Percentiles rank a stretch among this genome's conserved stretches.
phyloP scores from a whole-genome alignment of 2,888 invertebrate genomes.

The Cylloceria caligata region DNA sequence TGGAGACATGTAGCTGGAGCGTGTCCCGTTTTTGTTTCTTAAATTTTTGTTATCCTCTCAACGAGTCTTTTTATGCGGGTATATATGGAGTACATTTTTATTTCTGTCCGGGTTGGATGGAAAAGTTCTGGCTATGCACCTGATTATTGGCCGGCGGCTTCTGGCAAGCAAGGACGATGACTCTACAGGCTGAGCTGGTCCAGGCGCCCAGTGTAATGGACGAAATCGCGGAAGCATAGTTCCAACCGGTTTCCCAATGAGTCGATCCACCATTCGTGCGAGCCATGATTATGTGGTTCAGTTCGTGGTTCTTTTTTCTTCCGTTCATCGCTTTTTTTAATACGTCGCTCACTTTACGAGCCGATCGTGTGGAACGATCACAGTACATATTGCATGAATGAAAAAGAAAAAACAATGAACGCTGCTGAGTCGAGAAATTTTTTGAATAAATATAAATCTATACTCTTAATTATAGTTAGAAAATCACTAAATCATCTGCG shows the following conservation, averaged over 20 bases:
- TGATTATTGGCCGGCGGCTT: constrained; percentile 38
- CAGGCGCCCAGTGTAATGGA: constrained; percentile 43
- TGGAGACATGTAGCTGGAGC: neutral
- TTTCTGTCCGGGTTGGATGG: neutral
- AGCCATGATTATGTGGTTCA: constrained; percentile 42
- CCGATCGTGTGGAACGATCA: constrained; percentile 41
- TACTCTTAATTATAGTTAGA: neutral
- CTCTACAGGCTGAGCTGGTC: constrained; percentile 36
- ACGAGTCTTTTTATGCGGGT: constrained; percentile 1
- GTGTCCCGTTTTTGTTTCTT: neutral
- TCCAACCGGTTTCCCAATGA: constrained; percentile 55
- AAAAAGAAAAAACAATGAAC: constrained; percentile 3
- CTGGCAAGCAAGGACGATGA: constrained; percentile 45
- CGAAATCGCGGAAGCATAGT: constrained; percentile 62
- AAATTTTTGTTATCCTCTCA: neutral
- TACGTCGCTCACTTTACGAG: constrained; percentile 36
- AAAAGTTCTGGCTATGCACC: constrained; percentile 16
- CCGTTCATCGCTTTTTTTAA: constrained; percentile 32
- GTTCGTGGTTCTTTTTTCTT: constrained; percentile 20
- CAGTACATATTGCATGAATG: neutral
- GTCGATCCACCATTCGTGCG: constrained; percentile 24
- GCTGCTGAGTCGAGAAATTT: neutral
- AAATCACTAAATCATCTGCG: neutral
- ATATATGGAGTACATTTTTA: constrained; percentile 4
- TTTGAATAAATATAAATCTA: neutral